Base-by-base conservation (phyloP, 2,888 invertebrate genomes). In the Craniophora ligustri region DNA sequence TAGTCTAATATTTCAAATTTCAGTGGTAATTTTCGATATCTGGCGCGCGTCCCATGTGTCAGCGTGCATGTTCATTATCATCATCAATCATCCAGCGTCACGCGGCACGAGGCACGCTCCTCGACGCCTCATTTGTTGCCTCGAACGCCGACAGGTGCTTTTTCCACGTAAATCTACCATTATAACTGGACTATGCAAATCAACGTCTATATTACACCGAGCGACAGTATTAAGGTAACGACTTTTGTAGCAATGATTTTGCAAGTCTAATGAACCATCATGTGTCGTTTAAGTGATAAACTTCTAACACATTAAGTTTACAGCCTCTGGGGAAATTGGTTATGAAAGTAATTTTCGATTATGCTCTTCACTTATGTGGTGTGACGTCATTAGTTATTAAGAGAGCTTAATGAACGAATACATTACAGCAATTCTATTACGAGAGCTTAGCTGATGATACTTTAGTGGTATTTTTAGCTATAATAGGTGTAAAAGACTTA, bases 31-130 rank as follows among this genome's bases (percentile, higher is more conserved):
- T 50, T 16, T 21, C 21, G 34, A 50, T 81, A 78, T 82, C 76
- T 72, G 72, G 44, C 57, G 50, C 61, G 62, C 71, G 72, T 66
- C 60, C 67, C 53, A 53, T 53, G 50, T 56, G 19, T 28, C 49
- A 58, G 34, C 28, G 47, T 68, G 49, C 65, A 53, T 19, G 32
- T 53, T 67, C 72, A 70, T 70, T 67, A 83, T 83, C 85, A 88
- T 88, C 82, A 86, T 87, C 87, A 90, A n/a, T 91, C 85, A 88
- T 89, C 89, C 88, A 89, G n/a, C n/a, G n/a, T n/a, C 67, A 49
- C 68, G 64, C 81, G 82, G 81, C 84, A 79, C 71, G 71, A 76
- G 75, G 76, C 72, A 78, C 48, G 61, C 53, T 78, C 72, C 81
- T 76, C 76, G 77, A 69, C 73, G 71, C 74, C 82, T 83, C 82